A percentile compares a stretch with the other conserved stretches of the same genome.
These are phyloP conservation scores for Eubasilissa splendida DNA, from an alignment of 2,888 invertebrate genomes.

Conservation along the genomic window DNA sequence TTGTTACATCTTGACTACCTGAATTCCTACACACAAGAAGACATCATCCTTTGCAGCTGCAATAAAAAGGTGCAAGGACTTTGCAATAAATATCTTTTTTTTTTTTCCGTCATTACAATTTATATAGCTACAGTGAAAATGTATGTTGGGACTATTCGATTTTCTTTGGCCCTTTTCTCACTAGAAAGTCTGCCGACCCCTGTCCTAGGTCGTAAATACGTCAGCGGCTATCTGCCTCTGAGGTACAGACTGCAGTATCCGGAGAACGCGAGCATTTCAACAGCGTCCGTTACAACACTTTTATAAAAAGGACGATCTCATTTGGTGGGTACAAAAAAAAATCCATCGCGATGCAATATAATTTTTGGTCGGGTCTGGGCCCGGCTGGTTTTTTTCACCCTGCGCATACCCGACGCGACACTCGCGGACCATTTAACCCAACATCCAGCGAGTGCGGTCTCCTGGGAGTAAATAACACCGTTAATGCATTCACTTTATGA, in stretches of 20 bases:
- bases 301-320: background rate
- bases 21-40: too few species aligned
- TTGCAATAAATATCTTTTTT: too few species aligned
- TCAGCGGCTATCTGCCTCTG: constrained; percentile 4
- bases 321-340: too few species aligned
- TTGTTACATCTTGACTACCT: too few species aligned
- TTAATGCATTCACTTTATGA: constrained; percentile 9
- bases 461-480: background rate
- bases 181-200: background rate
- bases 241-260: background rate
- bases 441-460: background rate
- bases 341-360: too few species aligned
- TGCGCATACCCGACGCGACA: background rate
- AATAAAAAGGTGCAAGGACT: too few species aligned
- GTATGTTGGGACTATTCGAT: background rate
- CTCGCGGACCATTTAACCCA: constrained; percentile 20
- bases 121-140: too few species aligned
- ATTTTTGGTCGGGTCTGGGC: too few species aligned
- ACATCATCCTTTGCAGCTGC: too few species aligned
- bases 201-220: background rate
- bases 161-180: background rate
- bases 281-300: background rate
- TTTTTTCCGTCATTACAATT: background rate
- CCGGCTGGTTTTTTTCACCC: background rate
- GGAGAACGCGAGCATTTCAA: background rate